These are phyloP conservation scores for Cataglyphis albicans DNA, from an alignment of 2,888 invertebrate species.

Conservation along the genomic window DNA sequence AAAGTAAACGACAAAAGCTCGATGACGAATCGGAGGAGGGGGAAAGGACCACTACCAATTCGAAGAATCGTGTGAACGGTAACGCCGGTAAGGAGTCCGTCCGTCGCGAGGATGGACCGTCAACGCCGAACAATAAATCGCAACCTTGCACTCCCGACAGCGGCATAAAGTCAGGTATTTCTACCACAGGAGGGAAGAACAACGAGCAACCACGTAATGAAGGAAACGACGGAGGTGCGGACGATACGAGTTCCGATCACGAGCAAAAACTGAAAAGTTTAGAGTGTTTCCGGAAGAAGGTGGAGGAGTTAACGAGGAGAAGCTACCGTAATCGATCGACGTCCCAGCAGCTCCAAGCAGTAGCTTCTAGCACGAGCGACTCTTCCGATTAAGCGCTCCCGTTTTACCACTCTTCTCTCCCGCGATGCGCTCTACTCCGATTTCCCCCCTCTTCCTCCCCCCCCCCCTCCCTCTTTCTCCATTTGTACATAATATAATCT, in stretches of 20 bases:
- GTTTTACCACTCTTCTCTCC: conserved; percentile 42
- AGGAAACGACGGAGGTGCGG: conserved; percentile 61
- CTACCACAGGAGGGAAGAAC: conserved; percentile 79
- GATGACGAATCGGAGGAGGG: conserved; percentile 68
- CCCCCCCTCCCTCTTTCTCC: conserved; percentile 51
- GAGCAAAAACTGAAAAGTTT: conserved; percentile 77
- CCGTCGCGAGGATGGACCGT: conserved; percentile 55
- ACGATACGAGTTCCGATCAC: conserved; percentile 79
- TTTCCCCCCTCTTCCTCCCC: conserved; percentile 11
- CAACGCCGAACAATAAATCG: conserved; percentile 75
- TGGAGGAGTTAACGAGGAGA: conserved; percentile 79
- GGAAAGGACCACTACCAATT: conserved; percentile 52
- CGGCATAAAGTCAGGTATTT: conserved; percentile 83
- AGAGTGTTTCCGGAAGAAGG: conserved; percentile 80
- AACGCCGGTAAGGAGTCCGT: conserved; percentile 42
- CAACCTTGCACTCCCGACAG: conserved; percentile 82
- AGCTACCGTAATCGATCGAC: conserved; percentile 78
- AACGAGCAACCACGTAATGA: conserved; percentile 62
- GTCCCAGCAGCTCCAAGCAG: conserved; percentile 65
- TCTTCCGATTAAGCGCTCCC: conserved; percentile 79
- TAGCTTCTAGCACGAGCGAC: conserved; percentile 74
- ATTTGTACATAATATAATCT: conserved; percentile 82
- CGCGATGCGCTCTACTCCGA: background rate
- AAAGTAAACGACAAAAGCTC: conserved; percentile 71
- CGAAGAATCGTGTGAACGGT: conserved; percentile 68